phyloP scores from a whole-genome alignment of 2,113 vertebrate genomes.

The Trochalopteron elliotii region DNA sequence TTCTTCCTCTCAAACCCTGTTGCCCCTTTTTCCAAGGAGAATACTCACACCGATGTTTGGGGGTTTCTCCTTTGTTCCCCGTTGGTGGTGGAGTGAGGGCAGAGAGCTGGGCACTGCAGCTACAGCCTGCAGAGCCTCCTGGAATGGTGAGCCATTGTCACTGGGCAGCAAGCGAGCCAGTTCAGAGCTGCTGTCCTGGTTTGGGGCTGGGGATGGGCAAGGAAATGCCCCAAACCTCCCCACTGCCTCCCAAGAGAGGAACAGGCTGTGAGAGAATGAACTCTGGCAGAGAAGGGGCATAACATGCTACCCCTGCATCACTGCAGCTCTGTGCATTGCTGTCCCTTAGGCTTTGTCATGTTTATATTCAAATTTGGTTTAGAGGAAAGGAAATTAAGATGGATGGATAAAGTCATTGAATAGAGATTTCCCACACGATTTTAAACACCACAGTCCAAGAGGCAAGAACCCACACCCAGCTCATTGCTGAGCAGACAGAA shows the following conservation, averaged over 20 bases:
- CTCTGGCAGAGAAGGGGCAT: not conserved
- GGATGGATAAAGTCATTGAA: not conserved
- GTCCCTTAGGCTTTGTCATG: not conserved
- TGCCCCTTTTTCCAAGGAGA: not conserved
- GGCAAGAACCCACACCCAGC: not conserved
- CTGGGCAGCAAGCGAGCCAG: accelerated
- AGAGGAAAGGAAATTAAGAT: not conserved
- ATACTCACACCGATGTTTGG: accelerated
- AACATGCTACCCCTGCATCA: not conserved
- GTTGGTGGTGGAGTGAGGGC: accelerated
- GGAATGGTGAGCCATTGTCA: not conserved
- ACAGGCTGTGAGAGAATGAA: not conserved
- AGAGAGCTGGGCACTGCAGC: not conserved
- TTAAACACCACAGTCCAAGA: not conserved
- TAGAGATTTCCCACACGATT: not conserved
- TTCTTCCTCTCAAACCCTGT: not conserved
- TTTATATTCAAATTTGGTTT: not conserved
- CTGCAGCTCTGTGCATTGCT: not conserved
- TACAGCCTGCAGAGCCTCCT: not conserved
- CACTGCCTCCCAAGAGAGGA: not conserved
- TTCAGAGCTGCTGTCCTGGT: not conserved
- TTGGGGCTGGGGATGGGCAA: not conserved
- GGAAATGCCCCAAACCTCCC: not conserved
- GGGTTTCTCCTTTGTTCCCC: not conserved
- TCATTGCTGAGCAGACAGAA: not conserved